Percentiles rank a stretch among this genome's conserved stretches.
Conservation (phyloP, 2,888 invertebrate species). For the Tineola bisselliella region DNA sequence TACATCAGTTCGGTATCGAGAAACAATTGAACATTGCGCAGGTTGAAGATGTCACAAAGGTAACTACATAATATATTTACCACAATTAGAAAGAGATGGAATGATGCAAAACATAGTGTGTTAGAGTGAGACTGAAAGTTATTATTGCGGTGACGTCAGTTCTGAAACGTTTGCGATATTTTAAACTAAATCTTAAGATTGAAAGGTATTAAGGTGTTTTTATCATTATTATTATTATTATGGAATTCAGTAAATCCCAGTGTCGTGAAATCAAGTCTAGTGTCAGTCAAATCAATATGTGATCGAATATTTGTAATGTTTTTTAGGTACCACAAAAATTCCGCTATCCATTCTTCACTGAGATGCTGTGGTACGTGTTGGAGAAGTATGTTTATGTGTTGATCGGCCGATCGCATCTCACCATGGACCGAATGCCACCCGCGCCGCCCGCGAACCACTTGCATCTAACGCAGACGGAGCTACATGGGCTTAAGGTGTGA, state of each 20-base stretch:
- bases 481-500: slow-evolving; percentile 77
- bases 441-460: slow-evolving; percentile 66
- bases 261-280: too few relatives aligned
- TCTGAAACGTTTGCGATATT: too few relatives aligned
- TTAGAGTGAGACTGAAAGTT: too few relatives aligned
- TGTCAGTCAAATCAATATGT: too few relatives aligned
- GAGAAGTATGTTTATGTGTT: slow-evolving; percentile 91
- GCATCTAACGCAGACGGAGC: slow-evolving; percentile 81
- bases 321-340: slow-evolving; percentile 98
- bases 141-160: too few relatives aligned
- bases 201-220: too few relatives aligned
- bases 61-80: too few relatives aligned
- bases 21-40: slow-evolving; percentile 96
- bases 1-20: slow-evolving; percentile 95
- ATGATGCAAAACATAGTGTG: too few relatives aligned
- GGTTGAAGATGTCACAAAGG: slow-evolving; percentile 94
- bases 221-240: too few relatives aligned
- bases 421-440: slow-evolving; percentile 36
- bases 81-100: too few relatives aligned
- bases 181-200: too few relatives aligned
- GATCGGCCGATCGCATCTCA: slow-evolving; percentile 83
- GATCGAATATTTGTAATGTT: slow-evolving; percentile 21
- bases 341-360: slow-evolving; percentile 97
- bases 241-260: too few relatives aligned
- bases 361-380: slow-evolving; percentile 97